Evolutionary conservation across 2,888 invertebrate species (phyloP).

Genomic region (Sinohyriopsis cumingii): DNA sequence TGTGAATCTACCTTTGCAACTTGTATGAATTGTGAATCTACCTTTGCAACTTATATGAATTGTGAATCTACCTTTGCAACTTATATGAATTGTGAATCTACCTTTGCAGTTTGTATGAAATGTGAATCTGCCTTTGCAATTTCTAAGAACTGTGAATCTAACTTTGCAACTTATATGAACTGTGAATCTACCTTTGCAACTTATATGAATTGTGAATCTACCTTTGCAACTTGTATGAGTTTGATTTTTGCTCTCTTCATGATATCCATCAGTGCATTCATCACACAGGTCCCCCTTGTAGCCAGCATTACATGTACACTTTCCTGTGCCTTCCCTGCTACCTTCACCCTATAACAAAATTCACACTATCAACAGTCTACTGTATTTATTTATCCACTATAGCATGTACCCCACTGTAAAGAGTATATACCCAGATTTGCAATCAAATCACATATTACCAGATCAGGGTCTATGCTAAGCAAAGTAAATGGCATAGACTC

Average conservation of each 20-base stretch:
- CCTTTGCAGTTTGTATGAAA: no score
- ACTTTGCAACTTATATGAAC: neutral
- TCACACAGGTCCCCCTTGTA: constrained; percentile 86
- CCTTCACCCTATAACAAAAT: constrained; percentile 81
- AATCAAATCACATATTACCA: no score
- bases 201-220: constrained; percentile 48
- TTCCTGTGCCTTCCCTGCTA: constrained; percentile 92
- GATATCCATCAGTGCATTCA: constrained; percentile 83
- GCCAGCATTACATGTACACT: constrained; percentile 88
- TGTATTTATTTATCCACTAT: neutral
- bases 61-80: no score
- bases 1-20: no score
- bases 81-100: no score
- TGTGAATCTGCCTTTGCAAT: neutral
- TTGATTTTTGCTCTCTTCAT: constrained; percentile 57
- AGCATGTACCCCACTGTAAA: no score
- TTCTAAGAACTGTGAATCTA: neutral
- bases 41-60: no score
- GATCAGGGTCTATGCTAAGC: no score
- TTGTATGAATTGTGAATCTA: no score
- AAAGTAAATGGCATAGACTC: no score
- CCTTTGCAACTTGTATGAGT: constrained; percentile 78
- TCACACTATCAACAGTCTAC: neutral
- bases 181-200: constrained; percentile 78
- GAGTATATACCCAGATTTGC: no score